These are phyloP conservation scores for Halichoerus grypus DNA, from an alignment of 2,113 vertebrate genomes.

Conservation along the genomic window DNA sequence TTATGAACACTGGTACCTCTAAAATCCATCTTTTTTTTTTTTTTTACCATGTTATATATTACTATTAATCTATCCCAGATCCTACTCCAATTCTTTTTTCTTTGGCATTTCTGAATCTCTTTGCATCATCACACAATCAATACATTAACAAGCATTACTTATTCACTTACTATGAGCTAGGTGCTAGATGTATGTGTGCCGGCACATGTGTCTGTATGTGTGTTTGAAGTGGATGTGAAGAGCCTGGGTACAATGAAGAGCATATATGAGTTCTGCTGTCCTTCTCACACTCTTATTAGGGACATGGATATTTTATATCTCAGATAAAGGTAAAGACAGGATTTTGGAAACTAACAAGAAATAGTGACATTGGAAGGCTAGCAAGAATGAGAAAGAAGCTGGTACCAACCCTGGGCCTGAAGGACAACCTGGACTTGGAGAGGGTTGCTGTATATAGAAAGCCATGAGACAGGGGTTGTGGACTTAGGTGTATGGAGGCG, in stretches of 20 bases:
- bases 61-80: background rate
- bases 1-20: background rate
- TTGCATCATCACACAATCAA: background rate
- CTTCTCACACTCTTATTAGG: background rate
- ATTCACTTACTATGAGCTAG: background rate
- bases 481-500: background rate
- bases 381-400: background rate
- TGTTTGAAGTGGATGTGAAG: background rate
- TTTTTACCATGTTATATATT: background rate
- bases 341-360: background rate
- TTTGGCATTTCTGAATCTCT: background rate
- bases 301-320: background rate
- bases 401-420: background rate
- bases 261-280: background rate
- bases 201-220: background rate
- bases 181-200: fast-evolving
- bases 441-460: background rate
- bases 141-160: background rate
- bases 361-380: background rate
- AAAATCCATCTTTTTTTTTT: background rate
- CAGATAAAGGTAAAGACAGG: background rate
- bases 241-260: background rate
- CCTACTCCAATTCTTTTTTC: background rate
- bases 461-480: background rate
- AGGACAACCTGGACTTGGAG: background rate